Evolutionary conservation across 2,888 invertebrate genomes (phyloP).

Genomic region (Toxonevra muliebris): DNA sequence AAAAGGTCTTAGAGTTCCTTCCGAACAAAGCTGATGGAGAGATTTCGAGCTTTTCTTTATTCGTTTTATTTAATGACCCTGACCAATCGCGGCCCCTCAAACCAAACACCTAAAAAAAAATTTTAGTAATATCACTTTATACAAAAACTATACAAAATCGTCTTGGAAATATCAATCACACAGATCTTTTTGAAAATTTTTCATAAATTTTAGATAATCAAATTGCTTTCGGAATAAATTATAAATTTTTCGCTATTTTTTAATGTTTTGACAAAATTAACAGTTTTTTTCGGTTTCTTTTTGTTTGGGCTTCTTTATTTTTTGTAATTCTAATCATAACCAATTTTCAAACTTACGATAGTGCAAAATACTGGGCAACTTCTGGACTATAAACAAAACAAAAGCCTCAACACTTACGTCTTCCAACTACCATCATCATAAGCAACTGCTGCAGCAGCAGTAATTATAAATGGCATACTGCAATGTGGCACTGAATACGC

Average conservation of each 20-base stretch:
- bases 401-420: background rate
- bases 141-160: background rate
- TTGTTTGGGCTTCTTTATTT: too few species aligned
- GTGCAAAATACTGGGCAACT: background rate
- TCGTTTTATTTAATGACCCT: too few species aligned
- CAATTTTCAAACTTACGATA: background rate
- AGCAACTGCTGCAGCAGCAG: background rate
- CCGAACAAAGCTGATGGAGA: too few species aligned
- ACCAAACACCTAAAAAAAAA: background rate
- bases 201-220: background rate
- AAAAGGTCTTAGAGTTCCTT: too few species aligned
- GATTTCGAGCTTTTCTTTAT: too few species aligned
- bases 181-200: conserved; percentile 8
- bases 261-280: conserved; percentile 15
- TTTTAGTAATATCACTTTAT: background rate
- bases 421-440: background rate
- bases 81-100: too few species aligned
- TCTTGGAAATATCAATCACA: conserved; percentile 1
- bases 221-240: background rate
- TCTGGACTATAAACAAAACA: background rate
- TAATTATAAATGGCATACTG: conserved; percentile 19
- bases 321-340: background rate
- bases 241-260: conserved; percentile 15
- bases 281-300: background rate
- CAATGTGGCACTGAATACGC: conserved; percentile 35